A percentile compares a stretch with the other conserved stretches of the same genome.
Evolutionary conservation across 2,888 invertebrate genomes (phyloP).

Genomic region (Psococerastis gibbosa): DNA sequence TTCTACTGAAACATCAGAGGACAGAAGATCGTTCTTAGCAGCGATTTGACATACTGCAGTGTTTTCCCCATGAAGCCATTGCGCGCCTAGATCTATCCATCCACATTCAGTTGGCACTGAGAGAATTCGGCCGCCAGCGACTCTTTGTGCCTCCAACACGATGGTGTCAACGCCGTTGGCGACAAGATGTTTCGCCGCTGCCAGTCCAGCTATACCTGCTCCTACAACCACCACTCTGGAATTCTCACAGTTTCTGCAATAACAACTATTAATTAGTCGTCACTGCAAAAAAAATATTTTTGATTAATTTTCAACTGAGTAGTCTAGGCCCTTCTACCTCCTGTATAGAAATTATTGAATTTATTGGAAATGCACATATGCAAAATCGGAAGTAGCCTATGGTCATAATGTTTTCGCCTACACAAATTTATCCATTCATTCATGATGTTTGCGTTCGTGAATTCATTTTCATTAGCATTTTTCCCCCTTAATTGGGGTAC

Average conservation of each 20-base stretch:
- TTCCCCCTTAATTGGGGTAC: too few species aligned
- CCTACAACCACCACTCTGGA: constrained; percentile 33
- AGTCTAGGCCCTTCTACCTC: too few species aligned
- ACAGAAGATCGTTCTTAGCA: constrained; percentile 27
- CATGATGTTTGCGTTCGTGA: too few species aligned
- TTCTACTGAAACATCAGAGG: constrained; percentile 31
- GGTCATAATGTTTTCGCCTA: too few species aligned
- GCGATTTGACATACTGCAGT: constrained; percentile 33
- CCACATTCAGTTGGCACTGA: constrained; percentile 26
- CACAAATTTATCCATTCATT: too few species aligned
- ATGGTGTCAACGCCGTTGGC: constrained; percentile 30
- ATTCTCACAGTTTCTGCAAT: too few species aligned
- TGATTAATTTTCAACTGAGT: too few species aligned
- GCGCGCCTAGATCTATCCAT: constrained; percentile 38
- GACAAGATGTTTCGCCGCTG: constrained; percentile 32
- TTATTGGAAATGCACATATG: too few species aligned
- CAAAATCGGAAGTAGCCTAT: too few species aligned
- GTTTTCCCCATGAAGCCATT: constrained; percentile 40
- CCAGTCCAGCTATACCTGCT: constrained; percentile 39
- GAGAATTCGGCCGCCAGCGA: constrained; percentile 34
- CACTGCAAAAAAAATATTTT: background rate
- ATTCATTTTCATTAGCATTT: too few species aligned
- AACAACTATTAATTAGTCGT: too few species aligned
- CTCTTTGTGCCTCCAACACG: constrained; percentile 33
- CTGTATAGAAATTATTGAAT: too few species aligned